These are phyloP conservation scores for Monopterus albus DNA, from an alignment of 2,113 vertebrate species.

Conservation along the genomic window DNA sequence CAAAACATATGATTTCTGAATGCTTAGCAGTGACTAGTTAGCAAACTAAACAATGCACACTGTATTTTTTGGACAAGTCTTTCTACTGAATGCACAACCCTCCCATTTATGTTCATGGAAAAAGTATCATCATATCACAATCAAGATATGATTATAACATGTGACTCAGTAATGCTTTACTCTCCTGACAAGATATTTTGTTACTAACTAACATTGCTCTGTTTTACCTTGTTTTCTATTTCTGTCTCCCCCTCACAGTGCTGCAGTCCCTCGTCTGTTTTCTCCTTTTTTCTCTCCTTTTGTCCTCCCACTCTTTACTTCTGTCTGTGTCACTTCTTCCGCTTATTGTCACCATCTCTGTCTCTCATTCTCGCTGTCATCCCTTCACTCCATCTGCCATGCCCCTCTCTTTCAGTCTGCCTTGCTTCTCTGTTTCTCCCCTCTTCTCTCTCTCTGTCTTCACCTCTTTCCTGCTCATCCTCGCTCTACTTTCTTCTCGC, in stretches of 20 bases:
- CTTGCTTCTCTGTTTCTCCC: slow-evolving; percentile 21
- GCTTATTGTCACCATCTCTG: slow-evolving; percentile 28
- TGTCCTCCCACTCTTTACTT: slow-evolving; percentile 27
- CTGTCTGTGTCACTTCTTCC: slow-evolving; percentile 30
- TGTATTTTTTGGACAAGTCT: too few relatives aligned
- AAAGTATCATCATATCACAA: too few relatives aligned
- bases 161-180: too few relatives aligned
- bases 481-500: slow-evolving; percentile 34
- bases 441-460: background rate
- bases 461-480: slow-evolving; percentile 27
- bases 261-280: background rate
- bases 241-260: background rate
- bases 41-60: too few relatives aligned
- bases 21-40: too few relatives aligned
- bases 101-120: too few relatives aligned
- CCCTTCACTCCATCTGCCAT: slow-evolving; percentile 45
- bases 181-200: too few relatives aligned
- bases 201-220: background rate
- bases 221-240: background rate
- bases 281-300: background rate
- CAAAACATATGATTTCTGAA: too few relatives aligned
- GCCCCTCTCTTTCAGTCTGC: slow-evolving; percentile 20
- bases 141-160: too few relatives aligned
- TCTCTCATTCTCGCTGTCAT: slow-evolving; percentile 27
- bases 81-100: too few relatives aligned